Percentiles rank a stretch among this genome's conserved stretches.
Evolutionary conservation across 2,888 invertebrate species (phyloP).

Genomic region (Mechanitis mazaeus): DNA sequence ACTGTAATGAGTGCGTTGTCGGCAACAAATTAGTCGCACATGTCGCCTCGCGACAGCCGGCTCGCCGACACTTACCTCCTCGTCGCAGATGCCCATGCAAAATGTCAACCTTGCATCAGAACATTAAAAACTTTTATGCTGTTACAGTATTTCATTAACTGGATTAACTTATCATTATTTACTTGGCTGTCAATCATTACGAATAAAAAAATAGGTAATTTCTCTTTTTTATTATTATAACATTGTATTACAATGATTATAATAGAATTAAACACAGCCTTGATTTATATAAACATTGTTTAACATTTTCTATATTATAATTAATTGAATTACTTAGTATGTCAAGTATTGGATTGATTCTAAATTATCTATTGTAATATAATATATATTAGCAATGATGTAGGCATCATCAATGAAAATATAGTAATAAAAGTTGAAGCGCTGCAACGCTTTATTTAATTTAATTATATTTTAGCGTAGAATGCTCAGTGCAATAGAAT

Average conservation of each 20-base stretch:
- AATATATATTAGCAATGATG: no score
- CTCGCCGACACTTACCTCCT: conserved; percentile 46
- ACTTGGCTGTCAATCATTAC: no score
- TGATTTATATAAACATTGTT: no score
- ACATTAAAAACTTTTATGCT: conserved; percentile 25
- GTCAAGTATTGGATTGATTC: no score
- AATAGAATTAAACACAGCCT: no score
- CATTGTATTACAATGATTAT: no score
- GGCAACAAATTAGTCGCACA: conserved; percentile 72
- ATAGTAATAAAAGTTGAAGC: not conserved
- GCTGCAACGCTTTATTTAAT: conserved; percentile 20
- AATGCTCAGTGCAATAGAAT: conserved; percentile 19
- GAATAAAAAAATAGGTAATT: no score
- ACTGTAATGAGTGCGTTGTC: conserved; percentile 62
- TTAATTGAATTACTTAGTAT: no score
- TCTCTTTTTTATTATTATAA: no score
- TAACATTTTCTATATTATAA: no score
- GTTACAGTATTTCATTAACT: not conserved
- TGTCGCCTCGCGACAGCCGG: conserved; percentile 69
- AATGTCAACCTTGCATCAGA: conserved; percentile 50
- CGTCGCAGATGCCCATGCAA: conserved; percentile 60
- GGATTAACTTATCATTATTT: no score
- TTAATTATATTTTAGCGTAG: conserved; percentile 27
- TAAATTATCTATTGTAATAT: no score
- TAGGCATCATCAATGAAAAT: not conserved